phyloP scores from a whole-genome alignment of 2,797 vertebrate species.

The Buphagus erythrorhynchus region DNA sequence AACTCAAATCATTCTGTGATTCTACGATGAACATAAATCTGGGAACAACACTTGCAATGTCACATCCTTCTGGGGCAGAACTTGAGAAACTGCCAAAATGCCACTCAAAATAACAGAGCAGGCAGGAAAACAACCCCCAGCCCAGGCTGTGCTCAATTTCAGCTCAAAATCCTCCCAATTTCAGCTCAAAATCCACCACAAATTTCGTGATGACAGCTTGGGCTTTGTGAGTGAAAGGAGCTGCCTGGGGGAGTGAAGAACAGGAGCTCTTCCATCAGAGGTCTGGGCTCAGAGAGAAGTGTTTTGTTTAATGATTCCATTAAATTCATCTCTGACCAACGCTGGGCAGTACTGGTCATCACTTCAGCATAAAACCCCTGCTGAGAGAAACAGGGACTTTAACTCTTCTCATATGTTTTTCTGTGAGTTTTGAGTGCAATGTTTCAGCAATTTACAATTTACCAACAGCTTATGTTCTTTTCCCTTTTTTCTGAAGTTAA shows the following conservation, averaged over 20 bases:
- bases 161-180: background rate
- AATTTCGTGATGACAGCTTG: background rate
- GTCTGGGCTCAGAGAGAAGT: background rate
- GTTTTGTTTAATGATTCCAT: background rate
- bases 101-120: background rate
- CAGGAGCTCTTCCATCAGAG: background rate
- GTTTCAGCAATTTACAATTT: background rate
- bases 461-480: background rate
- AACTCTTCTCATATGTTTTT: background rate
- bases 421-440: background rate
- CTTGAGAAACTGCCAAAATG: background rate
- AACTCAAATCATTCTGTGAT: background rate
- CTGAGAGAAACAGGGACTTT: background rate
- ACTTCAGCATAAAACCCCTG: background rate
- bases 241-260: background rate
- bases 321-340: background rate
- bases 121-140: background rate
- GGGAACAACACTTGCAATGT: background rate
- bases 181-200: background rate
- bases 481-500: background rate
- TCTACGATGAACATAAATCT: background rate
- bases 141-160: background rate
- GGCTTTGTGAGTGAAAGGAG: background rate
- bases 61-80: background rate
- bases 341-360: background rate